Evolutionary conservation across 2,113 vertebrate species (phyloP).

Genomic region (Amphiprion percula): DNA sequence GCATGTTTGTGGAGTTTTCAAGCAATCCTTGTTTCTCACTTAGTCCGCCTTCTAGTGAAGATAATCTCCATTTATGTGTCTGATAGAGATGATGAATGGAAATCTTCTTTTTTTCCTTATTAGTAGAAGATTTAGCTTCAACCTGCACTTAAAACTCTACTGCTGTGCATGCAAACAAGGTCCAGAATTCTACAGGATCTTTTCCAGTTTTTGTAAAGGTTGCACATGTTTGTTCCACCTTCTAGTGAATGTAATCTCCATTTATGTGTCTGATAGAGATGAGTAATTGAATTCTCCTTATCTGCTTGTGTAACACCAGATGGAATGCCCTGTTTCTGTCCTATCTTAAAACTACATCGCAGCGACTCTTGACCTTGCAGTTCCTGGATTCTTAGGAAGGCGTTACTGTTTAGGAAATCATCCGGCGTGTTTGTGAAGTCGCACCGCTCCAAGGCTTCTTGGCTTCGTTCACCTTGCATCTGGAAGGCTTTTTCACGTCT

Average conservation of each 20-base stretch:
- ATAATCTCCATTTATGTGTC: slow-evolving; percentile 23
- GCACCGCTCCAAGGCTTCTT: no score
- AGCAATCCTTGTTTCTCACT: not conserved
- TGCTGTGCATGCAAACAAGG: no score
- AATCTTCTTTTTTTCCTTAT: slow-evolving; percentile 15
- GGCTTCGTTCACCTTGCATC: no score
- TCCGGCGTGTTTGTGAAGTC: no score
- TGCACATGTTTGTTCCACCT: not conserved
- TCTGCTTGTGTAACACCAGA: slow-evolving; percentile 23
- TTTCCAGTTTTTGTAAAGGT: no score
- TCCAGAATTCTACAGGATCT: no score
- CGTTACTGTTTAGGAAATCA: no score
- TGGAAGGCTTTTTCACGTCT: no score
- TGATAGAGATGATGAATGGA: slow-evolving; percentile 19
- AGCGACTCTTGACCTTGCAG: slow-evolving; percentile 17
- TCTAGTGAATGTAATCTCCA: slow-evolving; percentile 9
- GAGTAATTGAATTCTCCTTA: slow-evolving; percentile 30
- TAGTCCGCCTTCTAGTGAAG: not conserved
- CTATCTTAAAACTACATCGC: slow-evolving; percentile 1
- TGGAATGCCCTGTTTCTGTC: not conserved
- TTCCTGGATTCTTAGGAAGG: not conserved
- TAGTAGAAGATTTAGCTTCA: not conserved
- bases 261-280: slow-evolving; percentile 17
- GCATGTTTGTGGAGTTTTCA: not conserved
- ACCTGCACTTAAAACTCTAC: no score